Conservation (phyloP, 2,113 vertebrate genomes). For the Chionis minor region DNA sequence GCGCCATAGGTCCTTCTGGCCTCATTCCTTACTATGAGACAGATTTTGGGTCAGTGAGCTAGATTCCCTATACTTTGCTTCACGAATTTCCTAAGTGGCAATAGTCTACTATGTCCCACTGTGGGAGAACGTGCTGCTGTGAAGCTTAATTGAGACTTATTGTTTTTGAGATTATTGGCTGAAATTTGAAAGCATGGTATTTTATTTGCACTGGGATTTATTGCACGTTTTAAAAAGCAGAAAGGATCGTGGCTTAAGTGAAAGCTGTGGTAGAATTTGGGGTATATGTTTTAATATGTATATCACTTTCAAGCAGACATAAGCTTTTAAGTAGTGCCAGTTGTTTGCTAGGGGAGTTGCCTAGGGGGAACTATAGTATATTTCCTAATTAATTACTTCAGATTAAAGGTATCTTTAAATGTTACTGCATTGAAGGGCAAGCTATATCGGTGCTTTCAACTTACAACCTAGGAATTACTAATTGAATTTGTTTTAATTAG, state of each 20-base stretch:
- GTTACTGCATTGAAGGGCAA: neutral
- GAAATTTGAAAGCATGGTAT: neutral
- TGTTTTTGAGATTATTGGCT: neutral
- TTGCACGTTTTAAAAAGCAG: neutral
- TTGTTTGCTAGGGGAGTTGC: neutral
- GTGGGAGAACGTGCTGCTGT: neutral
- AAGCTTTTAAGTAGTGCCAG: neutral
- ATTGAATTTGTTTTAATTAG: slow-evolving; percentile 45
- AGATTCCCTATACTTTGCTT: neutral
- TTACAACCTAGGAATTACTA: neutral
- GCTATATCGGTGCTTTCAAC: neutral
- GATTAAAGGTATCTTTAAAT: slow-evolving; percentile 35
- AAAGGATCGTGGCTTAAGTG: neutral
- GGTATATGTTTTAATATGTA: neutral
- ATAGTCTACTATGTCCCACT: neutral
- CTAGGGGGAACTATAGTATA: neutral
- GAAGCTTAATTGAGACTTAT: slow-evolving; percentile 6
- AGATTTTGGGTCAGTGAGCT: neutral
- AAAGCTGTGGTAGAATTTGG: neutral
- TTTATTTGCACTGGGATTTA: slow-evolving; percentile 18
- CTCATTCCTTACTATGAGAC: neutral
- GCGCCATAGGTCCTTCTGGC: neutral
- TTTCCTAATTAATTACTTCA: slow-evolving; percentile 32
- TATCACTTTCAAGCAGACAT: neutral
- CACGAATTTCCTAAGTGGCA: neutral